Conservation (phyloP, 2,888 invertebrate genomes). For the Ecliptopera silaceata region DNA sequence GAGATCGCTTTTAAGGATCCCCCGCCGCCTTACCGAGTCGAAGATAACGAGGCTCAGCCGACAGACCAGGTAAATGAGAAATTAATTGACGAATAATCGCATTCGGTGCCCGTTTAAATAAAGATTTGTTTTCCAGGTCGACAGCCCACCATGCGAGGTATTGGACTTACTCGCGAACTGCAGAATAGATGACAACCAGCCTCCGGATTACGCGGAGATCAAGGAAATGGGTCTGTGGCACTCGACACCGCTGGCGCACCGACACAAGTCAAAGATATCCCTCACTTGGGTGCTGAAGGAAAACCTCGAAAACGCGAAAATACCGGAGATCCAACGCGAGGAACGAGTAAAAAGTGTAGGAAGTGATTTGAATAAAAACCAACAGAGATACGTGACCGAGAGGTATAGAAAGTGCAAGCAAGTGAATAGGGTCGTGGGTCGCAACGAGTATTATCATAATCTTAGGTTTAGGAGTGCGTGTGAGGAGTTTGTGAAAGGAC, state of each 20-base stretch:
- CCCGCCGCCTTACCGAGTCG: constrained; percentile 73
- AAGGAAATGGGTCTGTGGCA: constrained; percentile 79
- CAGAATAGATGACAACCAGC: constrained; percentile 50
- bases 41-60: constrained; percentile 50
- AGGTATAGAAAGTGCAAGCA: constrained; percentile 57
- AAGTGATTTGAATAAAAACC: constrained; percentile 47
- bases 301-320: constrained; percentile 76
- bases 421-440: constrained; percentile 61
- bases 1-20: constrained; percentile 68
- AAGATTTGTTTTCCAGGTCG: constrained; percentile 47
- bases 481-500: constrained; percentile 64
- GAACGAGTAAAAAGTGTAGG: constrained; percentile 46
- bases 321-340: constrained; percentile 51
- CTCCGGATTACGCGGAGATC: constrained; percentile 72
- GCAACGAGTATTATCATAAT: constrained; percentile 78
- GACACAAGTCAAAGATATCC: constrained; percentile 86
- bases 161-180: constrained; percentile 73
- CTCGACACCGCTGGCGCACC: constrained; percentile 70
- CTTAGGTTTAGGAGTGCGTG: constrained; percentile 69
- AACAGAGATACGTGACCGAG: constrained; percentile 50
- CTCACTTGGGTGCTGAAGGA: constrained; percentile 89
- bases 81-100: constrained; percentile 25
- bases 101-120: not conserved
- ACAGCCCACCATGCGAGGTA: constrained; percentile 60
- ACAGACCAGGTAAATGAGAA: constrained; percentile 50